Percentiles rank a stretch among this genome's conserved stretches.
Conservation (phyloP, 2,888 invertebrate genomes). For the Megamerina dolium region DNA sequence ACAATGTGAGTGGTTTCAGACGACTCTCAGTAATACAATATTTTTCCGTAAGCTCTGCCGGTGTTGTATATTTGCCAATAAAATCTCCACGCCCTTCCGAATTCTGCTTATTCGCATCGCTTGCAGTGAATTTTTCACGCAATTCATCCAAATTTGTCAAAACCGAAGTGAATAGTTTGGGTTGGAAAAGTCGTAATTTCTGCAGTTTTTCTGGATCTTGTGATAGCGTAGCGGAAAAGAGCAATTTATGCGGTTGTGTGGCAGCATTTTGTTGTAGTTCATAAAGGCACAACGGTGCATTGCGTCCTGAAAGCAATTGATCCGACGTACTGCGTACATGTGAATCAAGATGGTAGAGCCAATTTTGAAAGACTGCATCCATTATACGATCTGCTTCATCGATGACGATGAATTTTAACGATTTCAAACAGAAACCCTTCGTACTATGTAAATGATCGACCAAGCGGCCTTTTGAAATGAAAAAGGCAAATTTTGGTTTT, state of each 20-base stretch:
- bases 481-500: not conserved
- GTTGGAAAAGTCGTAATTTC: conserved; percentile 82
- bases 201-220: conserved; percentile 95
- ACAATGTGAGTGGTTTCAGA: conserved; percentile 75
- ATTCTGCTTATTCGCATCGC: conserved; percentile 1
- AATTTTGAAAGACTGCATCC: conserved; percentile 86
- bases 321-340: conserved; percentile 55
- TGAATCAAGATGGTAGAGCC: conserved; percentile 75
- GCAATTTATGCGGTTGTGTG: conserved; percentile 72
- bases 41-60: conserved; percentile 67
- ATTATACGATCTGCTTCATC: conserved; percentile 97
- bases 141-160: conserved; percentile 38
- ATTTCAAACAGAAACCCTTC: conserved; percentile 66
- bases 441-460: conserved; percentile 87
- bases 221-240: conserved; percentile 96
- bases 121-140: conserved; percentile 20
- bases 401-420: conserved; percentile 75
- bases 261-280: conserved; percentile 31
- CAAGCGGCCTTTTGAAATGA: conserved; percentile 62
- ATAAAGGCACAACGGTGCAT: conserved; percentile 38
- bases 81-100: conserved; percentile 50
- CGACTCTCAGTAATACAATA: conserved; percentile 60
- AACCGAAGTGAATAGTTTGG: conserved; percentile 80
- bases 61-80: conserved; percentile 75
- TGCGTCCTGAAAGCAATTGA: conserved; percentile 51